These are phyloP conservation scores for Fukomys damarensis DNA, from an alignment of 2,113 vertebrate genomes.

Conservation along the genomic window DNA sequence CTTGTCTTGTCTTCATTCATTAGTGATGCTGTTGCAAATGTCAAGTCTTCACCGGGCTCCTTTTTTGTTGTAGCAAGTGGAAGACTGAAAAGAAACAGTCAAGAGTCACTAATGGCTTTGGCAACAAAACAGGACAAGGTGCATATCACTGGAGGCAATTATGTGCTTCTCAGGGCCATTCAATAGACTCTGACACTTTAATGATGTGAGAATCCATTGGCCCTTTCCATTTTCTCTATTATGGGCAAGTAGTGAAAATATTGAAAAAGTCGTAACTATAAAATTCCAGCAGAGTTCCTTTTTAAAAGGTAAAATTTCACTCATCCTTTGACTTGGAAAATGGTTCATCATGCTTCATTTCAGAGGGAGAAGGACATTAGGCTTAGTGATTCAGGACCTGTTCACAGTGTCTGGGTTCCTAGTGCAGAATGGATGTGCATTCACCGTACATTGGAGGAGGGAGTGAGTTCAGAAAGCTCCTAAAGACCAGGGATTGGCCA, in stretches of 20 bases:
- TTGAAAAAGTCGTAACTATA: conserved; percentile 68
- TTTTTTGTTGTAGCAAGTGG: not conserved
- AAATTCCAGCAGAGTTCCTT: conserved; percentile 63
- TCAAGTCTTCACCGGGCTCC: conserved; percentile 25
- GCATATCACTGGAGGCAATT: conserved; percentile 3
- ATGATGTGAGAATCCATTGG: conserved; percentile 57
- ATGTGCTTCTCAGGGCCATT: conserved; percentile 7
- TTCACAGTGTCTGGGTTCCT: not conserved
- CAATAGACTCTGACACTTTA: not conserved
- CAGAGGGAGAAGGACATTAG: conserved; percentile 47
- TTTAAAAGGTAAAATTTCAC: conserved; percentile 50
- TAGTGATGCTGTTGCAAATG: conserved; percentile 62
- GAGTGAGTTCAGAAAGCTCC: not conserved
- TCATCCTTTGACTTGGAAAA: conserved; percentile 63
- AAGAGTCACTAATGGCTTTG: conserved; percentile 54
- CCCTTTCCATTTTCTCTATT: conserved; percentile 57
- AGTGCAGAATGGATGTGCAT: not conserved
- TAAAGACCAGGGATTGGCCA: not conserved
- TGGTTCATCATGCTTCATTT: conserved; percentile 24
- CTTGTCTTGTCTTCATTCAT: conserved; percentile 36
- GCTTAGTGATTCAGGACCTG: not conserved
- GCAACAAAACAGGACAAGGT: conserved; percentile 54
- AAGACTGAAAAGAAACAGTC: conserved; percentile 49
- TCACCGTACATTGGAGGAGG: not conserved
- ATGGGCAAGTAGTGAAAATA: conserved; percentile 73